Evolutionary conservation across 2,113 vertebrate species (phyloP).

Genomic region (Dromiciops gliroides): DNA sequence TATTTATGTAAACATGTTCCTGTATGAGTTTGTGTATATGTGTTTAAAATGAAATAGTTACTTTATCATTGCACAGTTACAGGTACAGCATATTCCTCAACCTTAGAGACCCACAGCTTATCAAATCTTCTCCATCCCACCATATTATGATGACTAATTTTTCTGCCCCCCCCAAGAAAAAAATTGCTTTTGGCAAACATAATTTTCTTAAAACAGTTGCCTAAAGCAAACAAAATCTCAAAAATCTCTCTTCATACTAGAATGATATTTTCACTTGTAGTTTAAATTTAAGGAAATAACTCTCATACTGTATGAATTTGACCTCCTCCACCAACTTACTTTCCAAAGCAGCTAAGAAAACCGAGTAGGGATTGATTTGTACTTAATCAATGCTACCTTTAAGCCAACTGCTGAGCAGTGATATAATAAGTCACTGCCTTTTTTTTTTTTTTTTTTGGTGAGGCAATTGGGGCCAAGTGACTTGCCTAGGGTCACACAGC

Average conservation of each 20-base stretch:
- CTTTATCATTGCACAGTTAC: neutral
- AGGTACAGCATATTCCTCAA: neutral
- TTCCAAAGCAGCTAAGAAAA: neutral
- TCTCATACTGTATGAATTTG: neutral
- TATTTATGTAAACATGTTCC: neutral
- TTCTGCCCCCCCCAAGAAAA: neutral
- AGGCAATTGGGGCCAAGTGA: no score
- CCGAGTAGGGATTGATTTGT: neutral
- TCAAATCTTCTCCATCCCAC: neutral
- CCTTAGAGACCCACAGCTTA: neutral
- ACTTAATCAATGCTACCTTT: neutral
- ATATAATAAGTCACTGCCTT: constrained; percentile 17
- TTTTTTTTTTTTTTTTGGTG: no score
- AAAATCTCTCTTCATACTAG: neutral
- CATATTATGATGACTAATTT: neutral
- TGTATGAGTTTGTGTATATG: neutral
- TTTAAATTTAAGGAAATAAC: neutral
- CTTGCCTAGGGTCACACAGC: no score
- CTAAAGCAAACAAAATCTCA: neutral
- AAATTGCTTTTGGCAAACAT: neutral
- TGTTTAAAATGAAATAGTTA: neutral
- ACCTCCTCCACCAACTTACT: neutral
- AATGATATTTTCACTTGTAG: neutral
- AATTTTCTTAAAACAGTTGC: neutral
- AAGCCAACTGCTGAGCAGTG: neutral